phyloP scores from a whole-genome alignment of 2,113 vertebrate genomes.

The Pelvicachromis taeniatus region DNA sequence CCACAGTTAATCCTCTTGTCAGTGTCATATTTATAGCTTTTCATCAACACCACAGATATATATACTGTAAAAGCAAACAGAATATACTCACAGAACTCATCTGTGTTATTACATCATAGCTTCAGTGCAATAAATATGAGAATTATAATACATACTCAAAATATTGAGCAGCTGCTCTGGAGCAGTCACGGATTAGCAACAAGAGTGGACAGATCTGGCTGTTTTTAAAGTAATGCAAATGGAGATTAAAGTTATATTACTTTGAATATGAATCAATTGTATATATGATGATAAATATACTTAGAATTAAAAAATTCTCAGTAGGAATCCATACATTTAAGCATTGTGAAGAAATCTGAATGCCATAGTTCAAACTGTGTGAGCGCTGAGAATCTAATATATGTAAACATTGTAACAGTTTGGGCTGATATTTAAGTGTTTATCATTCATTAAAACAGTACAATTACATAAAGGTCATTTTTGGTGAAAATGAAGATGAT shows the following conservation, averaged over 20 bases:
- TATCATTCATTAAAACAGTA: background rate
- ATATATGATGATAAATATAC: background rate
- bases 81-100: background rate
- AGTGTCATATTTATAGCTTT: slow-evolving; percentile 39
- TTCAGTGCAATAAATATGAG: slow-evolving; percentile 2
- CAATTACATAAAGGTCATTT: too few species aligned
- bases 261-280: background rate
- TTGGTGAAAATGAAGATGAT: background rate
- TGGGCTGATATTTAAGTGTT: background rate
- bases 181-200: background rate
- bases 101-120: slow-evolving; percentile 5
- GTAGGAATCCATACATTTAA: background rate
- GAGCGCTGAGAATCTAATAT: background rate
- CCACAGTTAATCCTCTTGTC: slow-evolving; percentile 38
- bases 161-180: slow-evolving; percentile 31
- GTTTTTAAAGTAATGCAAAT: background rate
- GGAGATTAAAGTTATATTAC: background rate
- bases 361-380: background rate
- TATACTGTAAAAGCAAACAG: slow-evolving; percentile 19
- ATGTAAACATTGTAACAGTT: background rate
- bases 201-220: background rate
- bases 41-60: slow-evolving; percentile 13
- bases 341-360: background rate
- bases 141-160: slow-evolving; percentile 28
- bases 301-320: background rate